Evolutionary conservation across 92 coral and sea anemone species (phyloP).

Genomic region (Phenganax stokvisi): DNA sequence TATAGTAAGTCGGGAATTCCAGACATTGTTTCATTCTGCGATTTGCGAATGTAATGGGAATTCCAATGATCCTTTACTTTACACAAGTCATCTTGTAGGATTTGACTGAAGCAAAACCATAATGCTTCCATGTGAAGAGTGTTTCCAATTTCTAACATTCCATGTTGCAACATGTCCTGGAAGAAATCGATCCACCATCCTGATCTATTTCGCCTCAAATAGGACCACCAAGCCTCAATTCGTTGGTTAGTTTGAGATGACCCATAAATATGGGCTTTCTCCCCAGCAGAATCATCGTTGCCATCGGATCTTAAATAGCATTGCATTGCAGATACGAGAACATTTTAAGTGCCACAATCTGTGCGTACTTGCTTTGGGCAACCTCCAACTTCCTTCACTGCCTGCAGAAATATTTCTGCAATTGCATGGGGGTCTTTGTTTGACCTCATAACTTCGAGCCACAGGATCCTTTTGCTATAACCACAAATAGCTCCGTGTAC

Average conservation of each 20-base stretch:
- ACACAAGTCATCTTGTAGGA: background rate
- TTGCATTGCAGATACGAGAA: background rate
- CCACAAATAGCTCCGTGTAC: slow-evolving; percentile 1
- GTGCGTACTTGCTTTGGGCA: background rate
- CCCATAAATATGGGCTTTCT: background rate
- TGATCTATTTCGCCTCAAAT: background rate
- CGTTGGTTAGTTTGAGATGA: too few relatives aligned
- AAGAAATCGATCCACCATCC: background rate
- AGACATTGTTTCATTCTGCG: background rate
- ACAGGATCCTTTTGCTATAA: background rate
- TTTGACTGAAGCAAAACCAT: background rate
- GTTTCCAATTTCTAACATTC: background rate
- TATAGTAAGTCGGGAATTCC: slow-evolving; percentile 1
- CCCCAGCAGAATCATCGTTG: background rate
- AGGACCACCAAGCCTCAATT: too few relatives aligned
- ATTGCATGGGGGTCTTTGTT: background rate
- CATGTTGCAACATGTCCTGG: background rate
- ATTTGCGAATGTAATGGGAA: background rate
- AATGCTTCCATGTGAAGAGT: background rate
- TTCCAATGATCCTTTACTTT: slow-evolving; percentile 4
- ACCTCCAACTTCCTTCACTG: background rate
- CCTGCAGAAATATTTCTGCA: background rate
- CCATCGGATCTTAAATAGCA: background rate
- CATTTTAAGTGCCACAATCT: background rate
- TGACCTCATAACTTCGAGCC: slow-evolving; percentile 1